A percentile compares a stretch with the other conserved stretches of the same genome.
phyloP scores from a whole-genome alignment of 2,113 vertebrate genomes.

The Megatriorchis doriae region DNA sequence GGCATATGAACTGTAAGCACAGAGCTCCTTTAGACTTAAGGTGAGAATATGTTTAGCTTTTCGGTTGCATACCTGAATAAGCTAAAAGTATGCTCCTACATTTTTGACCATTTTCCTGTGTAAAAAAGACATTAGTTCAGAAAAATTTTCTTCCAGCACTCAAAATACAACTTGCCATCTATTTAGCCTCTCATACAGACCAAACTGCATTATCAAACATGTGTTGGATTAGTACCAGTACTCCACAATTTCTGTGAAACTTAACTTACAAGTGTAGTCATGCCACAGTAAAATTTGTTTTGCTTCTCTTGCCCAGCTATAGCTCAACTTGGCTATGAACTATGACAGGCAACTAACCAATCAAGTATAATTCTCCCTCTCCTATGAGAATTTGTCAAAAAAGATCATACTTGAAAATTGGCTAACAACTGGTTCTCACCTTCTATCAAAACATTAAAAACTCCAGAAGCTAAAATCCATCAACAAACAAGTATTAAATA shows the following conservation, averaged over 20 bases:
- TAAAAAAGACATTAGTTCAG: neutral
- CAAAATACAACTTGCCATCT: neutral
- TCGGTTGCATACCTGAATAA: neutral
- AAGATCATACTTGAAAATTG: neutral
- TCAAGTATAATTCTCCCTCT: neutral
- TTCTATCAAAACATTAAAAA: neutral
- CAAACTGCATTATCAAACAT: neutral
- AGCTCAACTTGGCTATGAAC: neutral
- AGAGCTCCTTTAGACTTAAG: neutral
- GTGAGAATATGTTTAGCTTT: neutral
- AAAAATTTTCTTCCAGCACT: neutral
- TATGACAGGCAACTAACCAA: neutral
- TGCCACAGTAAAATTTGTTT: neutral
- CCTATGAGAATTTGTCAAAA: neutral
- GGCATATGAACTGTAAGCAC: neutral
- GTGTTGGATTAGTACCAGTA: neutral
- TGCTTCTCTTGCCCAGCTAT: neutral
- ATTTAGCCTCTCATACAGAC: neutral
- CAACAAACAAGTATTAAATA: neutral
- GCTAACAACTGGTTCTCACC: neutral
- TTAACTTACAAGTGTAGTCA: neutral
- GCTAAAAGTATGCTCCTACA: neutral
- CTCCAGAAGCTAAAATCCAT: neutral
- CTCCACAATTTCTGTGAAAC: neutral
- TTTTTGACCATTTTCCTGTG: neutral